Conservation (phyloP, 2,888 invertebrate genomes). For the Cheilosia impressa region DNA sequence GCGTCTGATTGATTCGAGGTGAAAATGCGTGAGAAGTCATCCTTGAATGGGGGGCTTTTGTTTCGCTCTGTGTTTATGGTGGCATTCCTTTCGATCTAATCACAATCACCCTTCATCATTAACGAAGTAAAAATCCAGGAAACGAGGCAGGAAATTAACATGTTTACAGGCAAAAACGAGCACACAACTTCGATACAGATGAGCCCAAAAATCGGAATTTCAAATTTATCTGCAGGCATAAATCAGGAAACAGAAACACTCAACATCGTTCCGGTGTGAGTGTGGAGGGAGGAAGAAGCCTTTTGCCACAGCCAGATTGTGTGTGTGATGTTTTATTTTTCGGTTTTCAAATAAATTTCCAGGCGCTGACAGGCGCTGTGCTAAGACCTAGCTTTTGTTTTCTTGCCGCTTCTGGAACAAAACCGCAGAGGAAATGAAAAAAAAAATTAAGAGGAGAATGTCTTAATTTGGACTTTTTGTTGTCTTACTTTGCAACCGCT, state of each 20-base stretch:
- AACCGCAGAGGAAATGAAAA: constrained; percentile 48
- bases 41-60: constrained; percentile 9
- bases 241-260: constrained; percentile 54
- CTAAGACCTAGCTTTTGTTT: constrained; percentile 71
- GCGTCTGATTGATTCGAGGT: constrained; percentile 52
- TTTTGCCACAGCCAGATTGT: constrained; percentile 13
- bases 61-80: not conserved
- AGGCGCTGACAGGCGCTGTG: constrained; percentile 72
- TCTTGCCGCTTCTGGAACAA: constrained; percentile 48
- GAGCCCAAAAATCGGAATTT: constrained; percentile 72
- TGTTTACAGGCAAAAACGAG: constrained; percentile 54
- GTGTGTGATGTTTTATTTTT: constrained; percentile 25
- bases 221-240: constrained; percentile 74
- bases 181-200: constrained; percentile 56
- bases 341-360: constrained; percentile 70
- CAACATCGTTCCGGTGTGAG: constrained; percentile 27
- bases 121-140: constrained; percentile 24
- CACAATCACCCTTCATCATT: constrained; percentile 13
- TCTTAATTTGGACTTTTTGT: constrained; percentile 67
- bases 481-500: constrained; percentile 41
- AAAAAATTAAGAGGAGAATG: constrained; percentile 58
- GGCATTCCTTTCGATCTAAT: not conserved
- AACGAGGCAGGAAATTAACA: constrained; percentile 69
- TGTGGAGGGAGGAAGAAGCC: constrained; percentile 12
- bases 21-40: constrained; percentile 18